Evolutionary conservation across 2,113 vertebrate species (phyloP).

Genomic region (Alligator sinensis): DNA sequence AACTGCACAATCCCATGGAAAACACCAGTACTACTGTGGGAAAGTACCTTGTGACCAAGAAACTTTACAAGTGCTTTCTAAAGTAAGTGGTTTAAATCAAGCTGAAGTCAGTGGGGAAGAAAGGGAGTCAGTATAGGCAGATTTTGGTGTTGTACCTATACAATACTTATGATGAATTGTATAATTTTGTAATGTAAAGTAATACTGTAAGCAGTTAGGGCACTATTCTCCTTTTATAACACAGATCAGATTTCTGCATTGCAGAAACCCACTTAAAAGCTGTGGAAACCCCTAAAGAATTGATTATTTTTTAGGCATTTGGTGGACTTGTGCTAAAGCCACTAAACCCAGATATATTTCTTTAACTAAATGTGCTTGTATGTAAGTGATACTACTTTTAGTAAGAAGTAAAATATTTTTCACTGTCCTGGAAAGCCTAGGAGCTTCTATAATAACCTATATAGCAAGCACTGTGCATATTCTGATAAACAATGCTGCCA

Average conservation of each 20-base stretch:
- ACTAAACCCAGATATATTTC: slow-evolving; percentile 33
- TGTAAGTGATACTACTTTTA: neutral
- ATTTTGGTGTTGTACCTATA: neutral
- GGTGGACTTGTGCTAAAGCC: neutral
- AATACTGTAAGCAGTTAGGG: neutral
- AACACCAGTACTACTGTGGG: neutral
- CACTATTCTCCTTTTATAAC: slow-evolving; percentile 12
- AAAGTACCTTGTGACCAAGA: neutral
- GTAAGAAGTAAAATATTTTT: slow-evolving; percentile 26
- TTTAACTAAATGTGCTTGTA: neutral
- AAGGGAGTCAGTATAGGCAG: neutral
- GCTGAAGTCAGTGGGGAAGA: neutral
- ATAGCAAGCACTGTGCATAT: neutral
- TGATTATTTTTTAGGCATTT: slow-evolving; percentile 39
- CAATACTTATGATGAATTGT: neutral
- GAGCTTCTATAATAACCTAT: neutral
- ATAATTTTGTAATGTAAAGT: neutral
- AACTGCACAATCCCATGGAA: neutral
- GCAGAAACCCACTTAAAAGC: slow-evolving; percentile 21
- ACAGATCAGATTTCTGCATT: neutral
- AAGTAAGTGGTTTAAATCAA: neutral
- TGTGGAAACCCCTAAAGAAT: slow-evolving; percentile 12
- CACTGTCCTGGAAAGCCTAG: neutral
- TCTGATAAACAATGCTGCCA: neutral
- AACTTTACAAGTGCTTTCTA: neutral